A percentile compares a stretch with the other conserved stretches of the same genome.
Evolutionary conservation across 2,888 invertebrate species (phyloP).

Genomic region (Eilema caniola): DNA sequence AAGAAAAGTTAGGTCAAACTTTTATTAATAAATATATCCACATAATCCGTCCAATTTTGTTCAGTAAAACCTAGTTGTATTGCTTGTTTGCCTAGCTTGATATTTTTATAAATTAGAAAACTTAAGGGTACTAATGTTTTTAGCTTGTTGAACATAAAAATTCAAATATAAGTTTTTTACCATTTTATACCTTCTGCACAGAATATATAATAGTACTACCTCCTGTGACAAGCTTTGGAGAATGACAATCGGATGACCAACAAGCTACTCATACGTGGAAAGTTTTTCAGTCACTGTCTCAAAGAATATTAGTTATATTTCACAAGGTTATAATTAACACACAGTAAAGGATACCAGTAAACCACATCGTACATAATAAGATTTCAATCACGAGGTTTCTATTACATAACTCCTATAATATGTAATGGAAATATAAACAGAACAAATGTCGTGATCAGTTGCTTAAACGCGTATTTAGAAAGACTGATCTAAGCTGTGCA

Average conservation of each 20-base stretch:
- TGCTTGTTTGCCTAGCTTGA: too few species aligned
- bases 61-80: too few species aligned
- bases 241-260: too few species aligned
- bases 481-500: slow-evolving; percentile 36
- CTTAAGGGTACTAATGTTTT: too few species aligned
- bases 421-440: slow-evolving; percentile 13
- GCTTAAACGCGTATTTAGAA: slow-evolving; percentile 20
- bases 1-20: neutral
- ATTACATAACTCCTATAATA: slow-evolving; percentile 11
- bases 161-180: too few species aligned
- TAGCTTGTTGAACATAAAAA: too few species aligned
- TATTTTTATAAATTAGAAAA: too few species aligned
- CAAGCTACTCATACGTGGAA: neutral
- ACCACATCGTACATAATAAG: slow-evolving; percentile 10
- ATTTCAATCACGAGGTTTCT: slow-evolving; percentile 17
- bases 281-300: neutral
- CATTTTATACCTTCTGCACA: too few species aligned
- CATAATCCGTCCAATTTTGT: too few species aligned
- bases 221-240: too few species aligned
- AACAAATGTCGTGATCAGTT: slow-evolving; percentile 17
- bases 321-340: slow-evolving; percentile 10
- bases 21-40: neutral
- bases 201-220: too few species aligned
- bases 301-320: slow-evolving; percentile 3
- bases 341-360: neutral